Percentiles rank a stretch among this genome's conserved stretches.
Conservation (phyloP, 1,140 invertebrate species). For the Asobara japonica region DNA sequence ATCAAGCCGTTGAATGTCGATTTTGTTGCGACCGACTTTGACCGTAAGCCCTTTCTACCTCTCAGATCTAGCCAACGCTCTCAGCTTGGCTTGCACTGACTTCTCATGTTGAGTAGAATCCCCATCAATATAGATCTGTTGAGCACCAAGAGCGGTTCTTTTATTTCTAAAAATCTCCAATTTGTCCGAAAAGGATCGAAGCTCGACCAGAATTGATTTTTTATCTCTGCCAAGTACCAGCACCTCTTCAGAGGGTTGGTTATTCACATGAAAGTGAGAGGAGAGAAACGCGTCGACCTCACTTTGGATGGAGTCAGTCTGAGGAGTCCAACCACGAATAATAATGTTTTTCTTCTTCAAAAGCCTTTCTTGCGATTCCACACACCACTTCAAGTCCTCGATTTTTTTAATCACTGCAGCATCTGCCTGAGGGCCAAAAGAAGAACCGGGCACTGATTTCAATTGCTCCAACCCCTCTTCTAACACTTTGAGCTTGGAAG, state of each 20-base stretch:
- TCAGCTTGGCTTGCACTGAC: too few relatives aligned
- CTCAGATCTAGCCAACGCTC: too few relatives aligned
- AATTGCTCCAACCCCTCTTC: background rate
- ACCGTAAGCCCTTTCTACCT: too few relatives aligned
- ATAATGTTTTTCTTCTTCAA: background rate
- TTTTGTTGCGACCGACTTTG: too few relatives aligned
- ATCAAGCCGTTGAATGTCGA: too few relatives aligned
- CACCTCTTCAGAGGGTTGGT: background rate
- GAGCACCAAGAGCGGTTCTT: background rate
- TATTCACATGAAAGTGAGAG: background rate
- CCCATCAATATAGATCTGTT: too few relatives aligned
- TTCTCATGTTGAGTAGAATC: too few relatives aligned
- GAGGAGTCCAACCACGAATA: background rate
- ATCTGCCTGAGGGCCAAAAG: background rate
- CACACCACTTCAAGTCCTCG: too few relatives aligned
- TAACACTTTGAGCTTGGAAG: background rate
- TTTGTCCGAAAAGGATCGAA: background rate
- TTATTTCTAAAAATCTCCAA: background rate
- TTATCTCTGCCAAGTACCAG: background rate
- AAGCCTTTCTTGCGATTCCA: too few relatives aligned
- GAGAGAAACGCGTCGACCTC: background rate
- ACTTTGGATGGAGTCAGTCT: background rate
- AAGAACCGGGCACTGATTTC: background rate
- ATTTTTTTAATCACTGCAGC: too few relatives aligned
- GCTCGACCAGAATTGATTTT: background rate